A percentile compares a stretch with the other conserved stretches of the same genome.
Evolutionary conservation across 2,113 vertebrate genomes (phyloP).

Genomic region (Heptranchias perlo): DNA sequence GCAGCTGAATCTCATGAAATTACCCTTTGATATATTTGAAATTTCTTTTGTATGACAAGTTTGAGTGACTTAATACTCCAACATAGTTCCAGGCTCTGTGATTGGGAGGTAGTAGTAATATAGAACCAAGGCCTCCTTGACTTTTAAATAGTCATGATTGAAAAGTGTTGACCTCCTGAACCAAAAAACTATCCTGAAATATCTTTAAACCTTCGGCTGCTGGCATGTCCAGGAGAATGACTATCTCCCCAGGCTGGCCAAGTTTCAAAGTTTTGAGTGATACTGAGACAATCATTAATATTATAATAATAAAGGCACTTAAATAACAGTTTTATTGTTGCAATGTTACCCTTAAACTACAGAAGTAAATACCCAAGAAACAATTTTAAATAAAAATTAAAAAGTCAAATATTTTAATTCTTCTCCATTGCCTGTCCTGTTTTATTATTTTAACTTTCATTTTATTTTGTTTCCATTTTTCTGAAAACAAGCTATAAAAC

Average conservation of each 20-base stretch:
- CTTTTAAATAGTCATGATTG: not conserved
- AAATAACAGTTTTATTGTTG: not conserved
- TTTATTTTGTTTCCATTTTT: not conserved
- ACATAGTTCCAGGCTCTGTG: not conserved
- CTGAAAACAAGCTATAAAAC: not conserved
- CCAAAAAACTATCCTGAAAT: not conserved
- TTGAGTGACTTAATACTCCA: not conserved
- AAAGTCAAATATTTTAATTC: not conserved
- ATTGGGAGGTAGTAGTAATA: too few relatives aligned
- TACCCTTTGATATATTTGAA: not conserved
- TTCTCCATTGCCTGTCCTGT: not conserved
- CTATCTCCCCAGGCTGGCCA: not conserved
- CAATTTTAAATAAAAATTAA: not conserved
- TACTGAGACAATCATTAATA: not conserved
- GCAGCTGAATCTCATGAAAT: not conserved
- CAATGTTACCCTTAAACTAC: not conserved
- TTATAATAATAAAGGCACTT: not conserved
- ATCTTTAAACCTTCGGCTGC: not conserved
- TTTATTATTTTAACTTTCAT: not conserved
- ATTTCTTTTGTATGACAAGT: not conserved
- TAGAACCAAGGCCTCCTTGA: not conserved
- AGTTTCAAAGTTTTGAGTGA: not conserved
- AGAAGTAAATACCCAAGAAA: not conserved
- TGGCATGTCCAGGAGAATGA: not conserved
- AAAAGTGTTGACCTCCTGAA: not conserved